Evolutionary conservation across 2,113 vertebrate species (phyloP), one percentile per base, ranked within the genome.

Genomic region (Callorhinus ursinus): DNA sequence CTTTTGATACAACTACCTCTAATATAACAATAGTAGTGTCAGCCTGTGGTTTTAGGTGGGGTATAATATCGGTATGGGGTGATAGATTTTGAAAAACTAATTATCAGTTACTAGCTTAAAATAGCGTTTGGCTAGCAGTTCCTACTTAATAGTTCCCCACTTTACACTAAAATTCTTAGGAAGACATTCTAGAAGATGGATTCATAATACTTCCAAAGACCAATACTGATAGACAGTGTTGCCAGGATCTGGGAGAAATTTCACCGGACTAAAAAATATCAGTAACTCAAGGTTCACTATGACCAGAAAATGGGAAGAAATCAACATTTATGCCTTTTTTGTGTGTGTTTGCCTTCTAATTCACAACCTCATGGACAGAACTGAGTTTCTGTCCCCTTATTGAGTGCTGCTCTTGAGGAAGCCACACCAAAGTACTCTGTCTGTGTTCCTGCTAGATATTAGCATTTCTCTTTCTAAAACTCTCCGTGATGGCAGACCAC

Each of bases 51-150:
- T 96, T 96, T 55, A 94, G 15, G 21, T 90, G 42, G 53, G 19
- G 19, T 88, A 63, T 93, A 63, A 76, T 92, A 39, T 84, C 76
- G 49, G n/a, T 63, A 67, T 51, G 46, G 31, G 8, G 19, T 65
- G 33, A 83, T 94, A 24, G 67, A 76, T 53, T 89, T 96, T 94
- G n/a, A 93, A 88, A 95, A 87, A 26, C 55, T 65, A 77, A 95
- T 96, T 96, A 81, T 76, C 59, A 76, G 12, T 71, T 86, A 33
- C 51, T 26, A 92, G 69, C 88, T 96, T 90, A 67, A 96, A 92
- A 76, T 79, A 95, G 51, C 33, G 80, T 51, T 42, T 96, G 80
- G 21, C 33, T 76, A 80, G 55, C 31, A 67, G 93, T 79, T 16
- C 13, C 49, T 46, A 55, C 12, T 49, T 84, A 90, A 63, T 6